phyloP scores from a whole-genome alignment of 1,140 invertebrate species.

The Zaprionus inermis region DNA sequence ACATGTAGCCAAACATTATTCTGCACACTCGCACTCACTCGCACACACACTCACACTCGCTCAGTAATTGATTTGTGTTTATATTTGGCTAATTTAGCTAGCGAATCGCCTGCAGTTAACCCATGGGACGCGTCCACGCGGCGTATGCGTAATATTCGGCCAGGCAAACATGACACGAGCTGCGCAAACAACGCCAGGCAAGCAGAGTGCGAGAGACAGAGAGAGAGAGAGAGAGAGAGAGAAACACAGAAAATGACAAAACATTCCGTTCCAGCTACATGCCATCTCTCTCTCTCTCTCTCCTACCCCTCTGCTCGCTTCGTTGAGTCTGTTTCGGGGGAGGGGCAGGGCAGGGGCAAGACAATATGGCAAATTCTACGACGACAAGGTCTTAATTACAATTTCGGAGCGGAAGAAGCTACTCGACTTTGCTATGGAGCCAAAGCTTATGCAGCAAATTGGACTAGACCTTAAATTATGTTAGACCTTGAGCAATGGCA shows the following conservation, averaged over 20 bases:
- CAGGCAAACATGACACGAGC: constrained; percentile 12
- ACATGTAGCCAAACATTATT: constrained; percentile 11
- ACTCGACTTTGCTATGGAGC: too few relatives aligned
- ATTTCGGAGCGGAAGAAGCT: background rate
- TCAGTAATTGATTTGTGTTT: constrained; percentile 45
- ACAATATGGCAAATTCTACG: constrained; percentile 2
- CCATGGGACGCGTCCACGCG: constrained; percentile 12
- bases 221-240: background rate
- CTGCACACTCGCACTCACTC: background rate
- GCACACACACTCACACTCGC: background rate
- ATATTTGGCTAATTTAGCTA: constrained; percentile 44
- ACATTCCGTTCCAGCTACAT: background rate
- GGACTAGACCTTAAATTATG: background rate
- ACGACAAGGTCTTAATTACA: constrained; percentile 4
- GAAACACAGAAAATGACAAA: background rate
- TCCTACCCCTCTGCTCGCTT: background rate
- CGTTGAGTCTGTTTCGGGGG: background rate
- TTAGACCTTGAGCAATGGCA: background rate
- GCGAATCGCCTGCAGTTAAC: constrained; percentile 36
- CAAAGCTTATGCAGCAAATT: background rate
- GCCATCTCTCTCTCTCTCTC: background rate
- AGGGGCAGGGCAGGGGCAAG: too few relatives aligned
- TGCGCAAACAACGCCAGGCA: background rate
- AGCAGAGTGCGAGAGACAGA: background rate
- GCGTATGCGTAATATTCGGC: constrained; percentile 42